Conservation (phyloP, 2,888 invertebrate species). For the Corbicula japonica region DNA sequence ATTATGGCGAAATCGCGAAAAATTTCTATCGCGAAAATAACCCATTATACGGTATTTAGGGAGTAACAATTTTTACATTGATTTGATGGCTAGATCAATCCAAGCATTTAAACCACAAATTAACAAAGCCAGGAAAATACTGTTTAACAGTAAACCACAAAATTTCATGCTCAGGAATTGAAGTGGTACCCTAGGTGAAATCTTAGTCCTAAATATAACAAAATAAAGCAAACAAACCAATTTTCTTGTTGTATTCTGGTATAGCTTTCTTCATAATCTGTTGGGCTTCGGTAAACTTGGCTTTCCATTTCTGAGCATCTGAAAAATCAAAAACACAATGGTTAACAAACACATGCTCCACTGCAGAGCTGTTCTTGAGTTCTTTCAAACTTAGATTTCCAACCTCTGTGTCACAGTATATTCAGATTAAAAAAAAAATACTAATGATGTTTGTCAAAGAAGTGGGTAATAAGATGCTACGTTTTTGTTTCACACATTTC, state of each 20-base stretch:
- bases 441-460: too few species aligned
- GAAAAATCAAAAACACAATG: constrained; percentile 45
- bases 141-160: neutral
- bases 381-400: too few species aligned
- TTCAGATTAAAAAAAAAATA: too few species aligned
- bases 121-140: neutral
- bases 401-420: too few species aligned
- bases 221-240: constrained; percentile 15
- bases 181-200: neutral
- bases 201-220: neutral
- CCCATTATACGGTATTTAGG: too few species aligned
- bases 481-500: too few species aligned
- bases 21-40: too few species aligned
- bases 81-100: too few species aligned
- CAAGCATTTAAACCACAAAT: neutral
- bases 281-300: constrained; percentile 80
- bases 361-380: too few species aligned
- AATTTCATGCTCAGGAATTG: neutral
- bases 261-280: constrained; percentile 62
- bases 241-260: constrained; percentile 51
- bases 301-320: constrained; percentile 85
- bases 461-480: too few species aligned
- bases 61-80: too few species aligned
- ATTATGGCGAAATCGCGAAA: too few species aligned
- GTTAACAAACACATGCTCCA: neutral